Evolutionary conservation across 1,140 invertebrate species (phyloP), one percentile per base, ranked within the genome.

Genomic region (Drosophila saltans): DNA sequence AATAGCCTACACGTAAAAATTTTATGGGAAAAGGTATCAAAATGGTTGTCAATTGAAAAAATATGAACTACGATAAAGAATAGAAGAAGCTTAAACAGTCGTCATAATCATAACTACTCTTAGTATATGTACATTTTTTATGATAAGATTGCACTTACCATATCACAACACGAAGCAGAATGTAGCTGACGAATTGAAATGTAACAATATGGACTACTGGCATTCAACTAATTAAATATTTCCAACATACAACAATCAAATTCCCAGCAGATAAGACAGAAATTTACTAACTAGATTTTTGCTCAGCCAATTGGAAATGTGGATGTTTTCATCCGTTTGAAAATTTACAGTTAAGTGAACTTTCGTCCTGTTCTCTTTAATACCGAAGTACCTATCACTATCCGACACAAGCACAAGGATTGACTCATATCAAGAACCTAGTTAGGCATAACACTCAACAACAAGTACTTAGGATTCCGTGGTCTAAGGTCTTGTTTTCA

Each of bases 211-310:
- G 45, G 21, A 9, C 10, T 52, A 56, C 36, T 61, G 57, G 21
- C 69, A 66, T 72, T 56, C 16, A 67, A 60, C 30, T 67, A 66
- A 71, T 69, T 58, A 77, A 48, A 72, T 75, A 71, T 75, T 85
- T 85, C 70, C 69, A 75, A 69, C 41, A 60, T 26, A 77, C 75
- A 72, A 81, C 82, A 86, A 86, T 86, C 78, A 72, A 81, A 39
- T 66, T 66, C 66, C 41, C 68, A 66, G 52, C 39, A 33, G 39
- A 62, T 21, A 3, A 41, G 24, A 41, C 41, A 45, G n/a, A 43
- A 43, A 43, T n/a, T 43, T 7, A 16, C 3, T 43, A 16, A 43
- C 41, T 11, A 43, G 11, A 26, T 9, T 26, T 26, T 26, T 52
- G 9, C 45, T 52, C 9, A 52, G 24, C 8, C 21, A 24, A 26